Percentiles rank a stretch among this genome's conserved stretches.
Evolutionary conservation across 2,797 vertebrate species (phyloP).

Genomic region (Benthosema pterotum): DNA sequence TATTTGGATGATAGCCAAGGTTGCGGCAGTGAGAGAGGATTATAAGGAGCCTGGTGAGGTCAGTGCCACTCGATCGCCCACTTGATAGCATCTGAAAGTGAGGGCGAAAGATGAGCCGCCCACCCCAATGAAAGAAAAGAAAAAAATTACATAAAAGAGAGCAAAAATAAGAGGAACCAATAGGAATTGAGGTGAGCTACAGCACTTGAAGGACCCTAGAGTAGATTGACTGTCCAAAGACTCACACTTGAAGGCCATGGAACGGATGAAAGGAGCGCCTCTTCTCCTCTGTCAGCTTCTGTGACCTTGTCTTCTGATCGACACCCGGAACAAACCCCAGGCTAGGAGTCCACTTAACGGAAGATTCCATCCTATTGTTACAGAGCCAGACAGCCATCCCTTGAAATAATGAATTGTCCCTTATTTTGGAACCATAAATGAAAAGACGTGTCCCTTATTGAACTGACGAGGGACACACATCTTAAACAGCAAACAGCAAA

Average conservation of each 20-base stretch:
- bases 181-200: neutral
- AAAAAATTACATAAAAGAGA: neutral
- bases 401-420: too few species aligned
- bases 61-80: slow-evolving; percentile 36
- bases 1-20: slow-evolving; percentile 21
- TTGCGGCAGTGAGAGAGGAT: slow-evolving; percentile 44
- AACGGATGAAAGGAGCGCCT: slow-evolving; percentile 38
- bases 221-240: slow-evolving; percentile 20
- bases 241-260: slow-evolving; percentile 1
- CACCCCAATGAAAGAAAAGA: slow-evolving; percentile 8
- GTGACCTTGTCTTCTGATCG: slow-evolving; percentile 48
- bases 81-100: slow-evolving; percentile 27
- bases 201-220: slow-evolving; percentile 1
- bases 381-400: too few species aligned
- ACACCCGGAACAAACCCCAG: slow-evolving; percentile 46
- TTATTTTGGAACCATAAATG: too few species aligned
- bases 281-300: slow-evolving; percentile 15
- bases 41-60: slow-evolving; percentile 38
- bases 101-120: slow-evolving; percentile 26
- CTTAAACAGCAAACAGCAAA: too few species aligned
- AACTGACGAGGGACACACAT: too few species aligned
- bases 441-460: too few species aligned
- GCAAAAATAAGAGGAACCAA: neutral
- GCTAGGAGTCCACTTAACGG: slow-evolving; percentile 33
- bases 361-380: slow-evolving; percentile 47